Conservation (phyloP, 1,140 invertebrate species). For the Ceratina australensis region DNA sequence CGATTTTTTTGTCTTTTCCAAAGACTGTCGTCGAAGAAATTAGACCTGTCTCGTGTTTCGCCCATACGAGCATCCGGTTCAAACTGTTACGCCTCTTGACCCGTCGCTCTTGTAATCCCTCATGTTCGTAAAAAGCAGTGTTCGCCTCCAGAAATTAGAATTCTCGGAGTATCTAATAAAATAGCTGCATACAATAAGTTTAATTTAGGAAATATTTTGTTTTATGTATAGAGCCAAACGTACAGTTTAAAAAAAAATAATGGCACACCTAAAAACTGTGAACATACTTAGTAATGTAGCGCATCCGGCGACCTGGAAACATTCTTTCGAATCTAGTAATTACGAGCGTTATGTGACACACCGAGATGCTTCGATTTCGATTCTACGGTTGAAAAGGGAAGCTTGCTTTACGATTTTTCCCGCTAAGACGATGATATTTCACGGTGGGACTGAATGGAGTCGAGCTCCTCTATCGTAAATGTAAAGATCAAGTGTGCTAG, state of each 20-base stretch:
- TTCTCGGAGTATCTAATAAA: no score
- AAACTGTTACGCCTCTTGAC: slow-evolving; percentile 49
- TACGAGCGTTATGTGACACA: slow-evolving; percentile 22
- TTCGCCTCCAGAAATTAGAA: no score
- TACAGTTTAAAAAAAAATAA: no score
- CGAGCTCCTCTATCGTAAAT: slow-evolving; percentile 62
- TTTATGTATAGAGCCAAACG: no score
- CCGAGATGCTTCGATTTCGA: slow-evolving; percentile 35
- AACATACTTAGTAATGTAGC: not conserved
- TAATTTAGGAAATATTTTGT: no score
- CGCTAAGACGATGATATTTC: slow-evolving; percentile 69
- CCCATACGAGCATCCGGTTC: slow-evolving; percentile 60
- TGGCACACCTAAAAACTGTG: no score
- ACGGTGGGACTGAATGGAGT: slow-evolving; percentile 56
- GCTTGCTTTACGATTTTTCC: slow-evolving; percentile 55
- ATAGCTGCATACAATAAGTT: no score
- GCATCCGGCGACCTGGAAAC: no score
- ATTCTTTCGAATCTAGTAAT: slow-evolving; percentile 4
- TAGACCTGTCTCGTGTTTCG: slow-evolving; percentile 66
- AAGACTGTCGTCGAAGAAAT: slow-evolving; percentile 65
- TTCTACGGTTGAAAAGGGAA: slow-evolving; percentile 9
- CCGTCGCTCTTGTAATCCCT: slow-evolving; percentile 13
- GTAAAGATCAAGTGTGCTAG: slow-evolving; percentile 70
- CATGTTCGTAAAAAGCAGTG: not conserved
- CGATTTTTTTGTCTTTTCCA: slow-evolving; percentile 45